Evolutionary conservation across 2,888 invertebrate genomes (phyloP), one percentile per base, ranked within the genome.

Genomic region (Caenorhabditis wallacei): DNA sequence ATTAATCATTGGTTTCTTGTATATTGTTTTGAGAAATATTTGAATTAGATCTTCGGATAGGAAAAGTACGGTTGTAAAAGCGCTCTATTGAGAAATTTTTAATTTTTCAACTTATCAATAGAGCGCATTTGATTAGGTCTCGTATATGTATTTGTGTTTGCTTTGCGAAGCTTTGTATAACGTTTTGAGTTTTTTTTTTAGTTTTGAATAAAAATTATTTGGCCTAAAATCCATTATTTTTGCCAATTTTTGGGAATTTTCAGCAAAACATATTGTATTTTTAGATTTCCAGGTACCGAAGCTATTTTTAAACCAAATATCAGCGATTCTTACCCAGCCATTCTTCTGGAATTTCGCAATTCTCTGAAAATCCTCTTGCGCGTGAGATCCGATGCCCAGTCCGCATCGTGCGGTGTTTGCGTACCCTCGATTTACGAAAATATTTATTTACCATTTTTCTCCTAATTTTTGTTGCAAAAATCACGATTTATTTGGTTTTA

Each of bases 371-470:
- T 4, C 11, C 1, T 35, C 2, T 37, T 59, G 75, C 75, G 75
- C 66, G 75, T 68, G 5, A 18, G 13, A n/a, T 57, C 5, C 5
- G 16, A 48, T 22, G 74, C 66, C 46, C 16, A 30, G 40, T 46
- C 35, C 26, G 72, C 61, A 61, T 5, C 13, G 8, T 56, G 48
- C 16, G 26, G 75, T 75, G 75, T 59, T 68, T 75, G 68, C 75
- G 43, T 48, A 75, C 0, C 30, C 11, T 11, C 48, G 54, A 46
- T 35, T 20, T 37, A 35, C 48, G 46, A 43, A 57, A 43, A 10
- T n/a, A 22, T 59, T 46, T 48, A 18, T 46, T 63, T 37, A n/a
- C 71, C 20, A 35, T 56, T 40, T 54, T 63, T 20, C 3, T 30
- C 57, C 30, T 35, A 57, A n/a, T 57, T 46, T 57, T 16, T n/a